Conservation (phyloP, 92 coral and sea anemone species). For the Diadumene lineata region DNA sequence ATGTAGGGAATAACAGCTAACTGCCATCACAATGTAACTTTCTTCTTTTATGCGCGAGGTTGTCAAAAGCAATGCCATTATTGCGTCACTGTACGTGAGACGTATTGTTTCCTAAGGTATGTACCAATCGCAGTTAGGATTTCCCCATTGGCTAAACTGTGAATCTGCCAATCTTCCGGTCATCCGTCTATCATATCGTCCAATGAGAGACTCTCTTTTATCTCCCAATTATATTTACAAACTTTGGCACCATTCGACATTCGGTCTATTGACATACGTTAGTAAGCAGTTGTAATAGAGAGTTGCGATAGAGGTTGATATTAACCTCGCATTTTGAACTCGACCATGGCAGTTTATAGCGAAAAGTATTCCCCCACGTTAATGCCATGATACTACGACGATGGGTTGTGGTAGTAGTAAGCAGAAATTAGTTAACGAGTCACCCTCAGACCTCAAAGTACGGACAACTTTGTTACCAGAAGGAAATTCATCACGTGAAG, state of each 20-base stretch:
- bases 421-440: conserved; percentile 51
- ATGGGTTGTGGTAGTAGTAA: conserved; percentile 86
- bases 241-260: conserved; percentile 17
- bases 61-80: not conserved
- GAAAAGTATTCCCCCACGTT: conserved; percentile 17
- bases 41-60: conserved; percentile 30
- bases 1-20: not conserved
- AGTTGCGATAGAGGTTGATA: conserved; percentile 4
- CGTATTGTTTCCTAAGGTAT: not conserved
- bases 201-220: conserved; percentile 13
- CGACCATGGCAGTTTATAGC: conserved; percentile 18
- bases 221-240: conserved; percentile 20
- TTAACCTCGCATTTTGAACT: not conserved
- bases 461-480: conserved; percentile 54
- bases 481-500: conserved; percentile 69
- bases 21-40: not conserved
- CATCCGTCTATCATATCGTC: not conserved
- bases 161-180: conserved; percentile 13
- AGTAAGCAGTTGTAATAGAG: conserved; percentile 11
- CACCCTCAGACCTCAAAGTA: conserved; percentile 43
- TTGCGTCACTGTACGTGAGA: not conserved
- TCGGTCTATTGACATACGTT: conserved; percentile 31
- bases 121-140: conserved; percentile 1
- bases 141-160: conserved; percentile 15
- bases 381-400: conserved; percentile 32